Base-by-base conservation (phyloP, 2,888 invertebrate genomes). In the Euzophera pinguis region DNA sequence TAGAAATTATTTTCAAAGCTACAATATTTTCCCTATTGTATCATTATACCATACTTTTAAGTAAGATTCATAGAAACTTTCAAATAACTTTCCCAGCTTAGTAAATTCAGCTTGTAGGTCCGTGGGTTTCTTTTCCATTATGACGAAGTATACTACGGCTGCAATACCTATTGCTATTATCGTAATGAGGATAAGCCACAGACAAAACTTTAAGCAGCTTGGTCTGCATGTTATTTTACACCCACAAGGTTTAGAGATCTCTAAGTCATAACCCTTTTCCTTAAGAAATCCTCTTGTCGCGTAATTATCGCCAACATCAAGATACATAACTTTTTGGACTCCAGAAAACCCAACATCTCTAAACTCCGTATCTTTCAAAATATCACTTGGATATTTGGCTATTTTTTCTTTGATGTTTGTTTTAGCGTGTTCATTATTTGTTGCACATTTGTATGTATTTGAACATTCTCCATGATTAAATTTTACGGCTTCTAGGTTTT, bases 201-300 rank as follows among this genome's bases (percentile, higher is more conserved):
- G 10, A 32, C 1, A 4, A 1, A 32, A 4, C 10, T 7, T 32
- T 7, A 7, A 32, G 32, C 32, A 32, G 8, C 32, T 32, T 2
- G 32, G 32, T 32, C 7, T 9, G 10, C 32, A 32, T 10, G 32
- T 32, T 6, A 32, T 32, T 32, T 32, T 32, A 7, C 3, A 32
- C 8, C 32, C 32, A 32, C 7, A 9, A 10, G 32, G 32, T 8
- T 32, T 32, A 6, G 32, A 32, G 4, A 32, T 9, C 10, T 32
- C 32, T 9, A 32, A 6, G 10, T 32, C 32, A 8, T 32, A 32
- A 9, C 32, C 32, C 8, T 32, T 32, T 32, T 9, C 10, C 7
- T 32, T 7, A 32, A 9, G 32, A 32, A 16, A 50, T 47, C 52
- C 52, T 55, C 32, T 32, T 48, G 38, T 43, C 27, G 16, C 38